Evolutionary conservation across 1,140 invertebrate genomes (phyloP), one percentile per base, ranked within the genome.

Genomic region (Saccostrea glomerata): DNA sequence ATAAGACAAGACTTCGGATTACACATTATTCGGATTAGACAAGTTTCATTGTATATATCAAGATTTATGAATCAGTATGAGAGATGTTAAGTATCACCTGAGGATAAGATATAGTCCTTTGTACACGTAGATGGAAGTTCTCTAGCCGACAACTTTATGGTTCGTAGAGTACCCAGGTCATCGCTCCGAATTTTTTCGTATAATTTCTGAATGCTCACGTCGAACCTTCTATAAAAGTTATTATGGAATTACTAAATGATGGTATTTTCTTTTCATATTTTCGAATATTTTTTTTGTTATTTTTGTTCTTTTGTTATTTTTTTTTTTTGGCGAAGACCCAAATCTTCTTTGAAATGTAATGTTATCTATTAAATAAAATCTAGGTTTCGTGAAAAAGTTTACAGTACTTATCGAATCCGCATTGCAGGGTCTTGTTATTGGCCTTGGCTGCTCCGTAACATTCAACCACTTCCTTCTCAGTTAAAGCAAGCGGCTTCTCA

Each of bases 401-500:
- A 17, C 15, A 3, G 9, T 84, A 90, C 90, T 86, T 90, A 56
- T 90, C 89, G 2, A 90, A 73, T 25, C 66, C 86, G 77, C 90
- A 90, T n/a, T 87, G 47, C 17, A 90, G 58, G 3, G 2, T 30
- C 66, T 60, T 82, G 4, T 73, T 55, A 58, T 89, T 82, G 23
- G n/a, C 56, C 54, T 82, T 87, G 0, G 90, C 90, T 63, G 84
- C 56, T 17, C 15, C 82, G 63, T 89, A 90, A 56, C 88, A 89
- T 11, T 82, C 54, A 40, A 82, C 36, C 0, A 89, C 85, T 20
- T 85, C 82, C 17, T 89, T 82, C 66, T 85, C 11, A 5, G 70
- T 84, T 6, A 60, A n/a, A 47, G 88, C 70, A 17, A 90, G 73
- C 5, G 90, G 90, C 55, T 90, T 90, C 83, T 90, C 90, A 84